Base-by-base conservation (phyloP, 1,140 invertebrate species). In the Drosophila lini region DNA sequence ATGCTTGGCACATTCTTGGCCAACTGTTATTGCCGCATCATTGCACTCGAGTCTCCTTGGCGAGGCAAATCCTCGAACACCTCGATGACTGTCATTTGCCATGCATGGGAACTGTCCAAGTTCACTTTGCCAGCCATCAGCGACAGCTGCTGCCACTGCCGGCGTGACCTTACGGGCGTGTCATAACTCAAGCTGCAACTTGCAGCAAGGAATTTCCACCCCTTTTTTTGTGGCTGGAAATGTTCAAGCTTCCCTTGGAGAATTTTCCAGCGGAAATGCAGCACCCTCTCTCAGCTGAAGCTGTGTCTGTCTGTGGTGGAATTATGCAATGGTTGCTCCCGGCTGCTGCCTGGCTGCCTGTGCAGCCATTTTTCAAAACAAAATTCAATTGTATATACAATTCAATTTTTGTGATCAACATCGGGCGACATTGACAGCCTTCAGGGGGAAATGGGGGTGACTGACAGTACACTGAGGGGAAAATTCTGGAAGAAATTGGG, bases 381-480 rank as follows among this genome's bases (percentile, higher is more conserved):
- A 80, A 83, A 88, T 88, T 88, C 83, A 88, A 88, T 88, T 88
- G 83, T 60, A 78, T 68, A 80, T 74, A 82, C 80, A 82, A 88
- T 88, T 88, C 83, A 88, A 83, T 88, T 88, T 86, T 65, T 88
- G 80, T 78, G 83, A 88, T 86, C 76, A 88, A 77, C 76, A 74
- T 74, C 76, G 63, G 40, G 42, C 68, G 40, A 64, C 76, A 80
- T 70, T 88, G 83, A 83, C 68, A 82, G 83, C 55, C 77, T 55
- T 25, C n/a, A 16, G 34, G 57, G 59, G 62, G 28, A 65, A 56
- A 40, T 48, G 28, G 25, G 19, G 34, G 4, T 41, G 25, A 45
- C 9, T 41, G 19, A 11, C 45, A 11, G 28, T 44, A 45, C 55
- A 64, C 15, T 9, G 10, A 19, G n/a, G 11, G 22, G 36, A 28